Conservation (phyloP, 2,888 invertebrate genomes). For the Celastrina argiolus region DNA sequence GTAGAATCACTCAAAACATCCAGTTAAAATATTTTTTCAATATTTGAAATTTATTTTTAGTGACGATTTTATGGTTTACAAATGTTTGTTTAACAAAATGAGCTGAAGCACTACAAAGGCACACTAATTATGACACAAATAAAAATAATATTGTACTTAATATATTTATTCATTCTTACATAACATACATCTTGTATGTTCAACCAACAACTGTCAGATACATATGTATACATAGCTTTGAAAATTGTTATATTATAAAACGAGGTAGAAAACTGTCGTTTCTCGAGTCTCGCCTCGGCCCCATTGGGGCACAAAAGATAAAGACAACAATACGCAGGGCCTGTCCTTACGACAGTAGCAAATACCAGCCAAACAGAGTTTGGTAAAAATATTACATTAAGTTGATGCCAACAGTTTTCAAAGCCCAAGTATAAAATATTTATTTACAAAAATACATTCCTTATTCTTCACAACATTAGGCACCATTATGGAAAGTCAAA, state of each 20-base stretch:
- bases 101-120: too few relatives aligned
- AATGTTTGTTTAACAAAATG: too few relatives aligned
- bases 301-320: not conserved
- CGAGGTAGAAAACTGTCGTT: not conserved
- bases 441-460: conserved; percentile 8
- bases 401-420: not conserved
- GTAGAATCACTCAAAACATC: too few relatives aligned
- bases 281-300: not conserved
- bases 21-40: too few relatives aligned
- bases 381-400: not conserved
- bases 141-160: conserved; percentile 23
- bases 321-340: not conserved
- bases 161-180: conserved; percentile 38
- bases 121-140: not conserved
- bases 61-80: too few relatives aligned
- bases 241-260: not conserved
- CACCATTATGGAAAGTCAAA: not conserved
- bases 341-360: not conserved
- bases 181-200: conserved; percentile 32
- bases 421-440: not conserved
- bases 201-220: conserved; percentile 12
- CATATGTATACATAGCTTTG: conserved; percentile 1
- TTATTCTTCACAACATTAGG: not conserved
- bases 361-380: not conserved
- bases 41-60: too few relatives aligned